Evolutionary conservation across 2,888 invertebrate genomes (phyloP).

Genomic region (Troides oblongomaculatus): DNA sequence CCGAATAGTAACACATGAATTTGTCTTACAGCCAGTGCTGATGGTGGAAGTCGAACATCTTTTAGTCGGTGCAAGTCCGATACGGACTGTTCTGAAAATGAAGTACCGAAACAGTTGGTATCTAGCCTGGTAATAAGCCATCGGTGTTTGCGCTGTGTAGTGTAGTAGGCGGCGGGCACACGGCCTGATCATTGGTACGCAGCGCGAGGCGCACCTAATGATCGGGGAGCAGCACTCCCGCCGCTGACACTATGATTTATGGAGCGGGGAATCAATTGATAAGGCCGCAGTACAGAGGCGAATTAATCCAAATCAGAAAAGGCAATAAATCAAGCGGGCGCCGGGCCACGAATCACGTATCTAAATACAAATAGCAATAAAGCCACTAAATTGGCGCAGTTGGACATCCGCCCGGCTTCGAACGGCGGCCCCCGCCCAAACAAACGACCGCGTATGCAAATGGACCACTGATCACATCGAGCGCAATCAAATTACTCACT

Average conservation of each 20-base stretch:
- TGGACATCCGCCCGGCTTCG: constrained; percentile 17
- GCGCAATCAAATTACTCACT: constrained; percentile 2
- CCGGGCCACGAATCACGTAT: constrained; percentile 17
- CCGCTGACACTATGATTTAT: constrained; percentile 18
- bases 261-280: constrained; percentile 18
- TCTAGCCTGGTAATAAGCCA: too few relatives aligned
- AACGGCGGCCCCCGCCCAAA: constrained; percentile 15
- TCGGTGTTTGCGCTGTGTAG: too few relatives aligned
- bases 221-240: not conserved
- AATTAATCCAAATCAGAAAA: constrained; percentile 25
- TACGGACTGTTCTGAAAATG: too few relatives aligned
- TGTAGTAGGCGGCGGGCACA: too few relatives aligned
- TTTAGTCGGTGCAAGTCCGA: too few relatives aligned
- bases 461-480: constrained; percentile 20
- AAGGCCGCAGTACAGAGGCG: constrained; percentile 16
- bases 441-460: constrained; percentile 23
- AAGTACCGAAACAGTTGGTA: too few relatives aligned
- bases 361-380: constrained; percentile 29
- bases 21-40: too few relatives aligned
- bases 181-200: too few relatives aligned
- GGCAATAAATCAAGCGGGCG: constrained; percentile 22
- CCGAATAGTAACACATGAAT: too few relatives aligned
- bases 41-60: too few relatives aligned
- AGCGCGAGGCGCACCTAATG: too few relatives aligned
- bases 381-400: constrained; percentile 44